A percentile compares a stretch with the other conserved stretches of the same genome.
These are phyloP conservation scores for Atethmia centrago DNA, from an alignment of 2,888 invertebrate species.

Conservation along the genomic window DNA sequence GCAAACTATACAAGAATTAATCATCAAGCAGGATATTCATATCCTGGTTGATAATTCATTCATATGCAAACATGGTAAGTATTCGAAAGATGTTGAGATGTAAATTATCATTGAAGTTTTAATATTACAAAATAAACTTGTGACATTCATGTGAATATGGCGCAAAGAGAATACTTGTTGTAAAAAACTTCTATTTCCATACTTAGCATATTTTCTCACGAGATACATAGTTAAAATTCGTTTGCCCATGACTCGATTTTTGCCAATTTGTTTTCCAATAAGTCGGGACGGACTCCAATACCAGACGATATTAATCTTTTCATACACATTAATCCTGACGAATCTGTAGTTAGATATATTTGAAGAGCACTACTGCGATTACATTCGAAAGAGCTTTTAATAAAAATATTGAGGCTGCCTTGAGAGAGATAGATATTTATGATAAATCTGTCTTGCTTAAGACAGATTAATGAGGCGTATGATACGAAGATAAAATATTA, in stretches of 20 bases:
- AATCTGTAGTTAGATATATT: slow-evolving; percentile 51
- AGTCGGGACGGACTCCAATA: slow-evolving; percentile 42
- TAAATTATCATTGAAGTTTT: neutral
- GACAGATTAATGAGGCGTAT: slow-evolving; percentile 44
- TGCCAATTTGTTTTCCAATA: slow-evolving; percentile 53
- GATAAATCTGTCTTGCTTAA: slow-evolving; percentile 42
- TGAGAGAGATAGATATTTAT: slow-evolving; percentile 37
- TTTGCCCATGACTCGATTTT: slow-evolving; percentile 44
- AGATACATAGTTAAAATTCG: slow-evolving; percentile 42
- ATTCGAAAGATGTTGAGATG: neutral
- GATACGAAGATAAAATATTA: slow-evolving; percentile 37
- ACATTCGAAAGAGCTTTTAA: slow-evolving; percentile 40
- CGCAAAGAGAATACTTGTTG: slow-evolving; percentile 7
- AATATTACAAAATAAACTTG: slow-evolving; percentile 1
- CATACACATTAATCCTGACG: slow-evolving; percentile 51
- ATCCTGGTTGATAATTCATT: neutral
- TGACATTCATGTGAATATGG: neutral
- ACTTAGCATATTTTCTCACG: slow-evolving; percentile 41
- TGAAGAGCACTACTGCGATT: slow-evolving; percentile 47
- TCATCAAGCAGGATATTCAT: too few relatives aligned
- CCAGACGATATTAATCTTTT: slow-evolving; percentile 61
- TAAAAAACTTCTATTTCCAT: slow-evolving; percentile 17
- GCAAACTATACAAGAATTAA: too few relatives aligned
- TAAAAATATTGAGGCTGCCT: slow-evolving; percentile 45
- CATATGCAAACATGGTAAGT: neutral